Evolutionary conservation across 2,797 vertebrate genomes (phyloP).

Genomic region (Parotocinclus haroldoi): DNA sequence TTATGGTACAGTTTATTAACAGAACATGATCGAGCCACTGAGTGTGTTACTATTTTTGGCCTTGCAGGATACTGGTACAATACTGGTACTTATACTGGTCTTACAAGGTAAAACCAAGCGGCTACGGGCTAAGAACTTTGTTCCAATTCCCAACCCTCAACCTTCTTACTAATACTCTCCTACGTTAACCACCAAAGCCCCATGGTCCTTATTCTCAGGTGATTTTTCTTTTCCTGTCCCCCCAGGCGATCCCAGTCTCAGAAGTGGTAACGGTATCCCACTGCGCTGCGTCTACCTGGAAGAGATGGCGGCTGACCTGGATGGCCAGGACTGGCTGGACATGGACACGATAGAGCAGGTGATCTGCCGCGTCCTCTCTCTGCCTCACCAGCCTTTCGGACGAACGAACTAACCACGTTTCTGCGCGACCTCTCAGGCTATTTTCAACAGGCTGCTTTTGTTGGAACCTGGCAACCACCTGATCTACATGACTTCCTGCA

Average conservation of each 20-base stretch:
- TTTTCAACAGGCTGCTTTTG: constrained; percentile 89
- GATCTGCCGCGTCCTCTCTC: neutral
- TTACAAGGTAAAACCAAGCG: too few relatives aligned
- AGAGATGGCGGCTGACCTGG: constrained; percentile 90
- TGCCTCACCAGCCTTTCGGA: neutral
- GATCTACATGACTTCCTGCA: constrained; percentile 88
- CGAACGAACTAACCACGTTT: neutral
- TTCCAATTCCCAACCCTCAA: too few relatives aligned
- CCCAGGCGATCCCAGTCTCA: constrained; percentile 89
- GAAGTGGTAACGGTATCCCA: constrained; percentile 90
- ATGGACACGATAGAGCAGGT: constrained; percentile 98
- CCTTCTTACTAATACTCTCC: too few relatives aligned
- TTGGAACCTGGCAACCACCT: constrained; percentile 89
- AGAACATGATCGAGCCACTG: too few relatives aligned
- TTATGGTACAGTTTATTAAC: too few relatives aligned
- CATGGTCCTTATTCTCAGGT: neutral
- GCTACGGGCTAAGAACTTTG: too few relatives aligned
- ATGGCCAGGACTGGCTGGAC: constrained; percentile 97
- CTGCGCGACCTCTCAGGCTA: constrained; percentile 68
- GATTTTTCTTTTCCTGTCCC: constrained; percentile 1
- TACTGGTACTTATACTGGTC: too few relatives aligned
- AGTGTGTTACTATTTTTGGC: too few relatives aligned
- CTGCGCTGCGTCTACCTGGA: constrained; percentile 92
- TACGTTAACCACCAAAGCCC: too few relatives aligned
- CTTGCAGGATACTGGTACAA: too few relatives aligned